Conservation (phyloP, 1,140 invertebrate genomes). For the Branchinecta lindahli region DNA sequence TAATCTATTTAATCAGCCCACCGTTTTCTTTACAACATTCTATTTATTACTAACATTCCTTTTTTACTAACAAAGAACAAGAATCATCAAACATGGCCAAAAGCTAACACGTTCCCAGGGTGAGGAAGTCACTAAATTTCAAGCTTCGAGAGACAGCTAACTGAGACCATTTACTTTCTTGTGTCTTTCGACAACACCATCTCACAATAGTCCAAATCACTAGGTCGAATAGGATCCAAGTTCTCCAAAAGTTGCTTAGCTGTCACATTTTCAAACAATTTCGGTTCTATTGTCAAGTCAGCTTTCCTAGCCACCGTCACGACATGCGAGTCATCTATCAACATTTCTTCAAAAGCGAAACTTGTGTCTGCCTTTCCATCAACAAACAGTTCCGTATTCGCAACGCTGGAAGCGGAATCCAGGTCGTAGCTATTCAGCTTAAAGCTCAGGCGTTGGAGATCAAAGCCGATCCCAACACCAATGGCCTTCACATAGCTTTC, state of each 20-base stretch:
- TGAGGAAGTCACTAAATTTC: no score
- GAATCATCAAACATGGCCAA: no score
- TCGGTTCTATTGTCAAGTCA: conserved; percentile 12
- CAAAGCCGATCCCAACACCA: conserved; percentile 63
- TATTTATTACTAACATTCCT: no score
- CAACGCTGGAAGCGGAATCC: conserved; percentile 34
- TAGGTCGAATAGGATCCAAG: conserved; percentile 34
- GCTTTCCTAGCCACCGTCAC: conserved; percentile 49
- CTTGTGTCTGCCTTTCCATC: conserved; percentile 40
- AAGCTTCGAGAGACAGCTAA: no score
- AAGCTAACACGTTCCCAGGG: no score
- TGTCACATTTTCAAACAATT: conserved; percentile 25
- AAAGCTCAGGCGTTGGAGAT: conserved; percentile 60
- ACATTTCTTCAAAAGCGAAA: conserved; percentile 75
- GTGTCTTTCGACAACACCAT: conserved; percentile 30
- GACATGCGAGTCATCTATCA: conserved; percentile 61
- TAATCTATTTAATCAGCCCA: no score
- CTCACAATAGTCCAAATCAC: conserved; percentile 39
- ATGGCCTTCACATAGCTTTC: conserved; percentile 86
- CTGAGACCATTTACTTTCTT: no score
- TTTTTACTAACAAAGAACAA: no score
- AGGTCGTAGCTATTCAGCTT: conserved; percentile 36
- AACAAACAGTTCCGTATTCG: conserved; percentile 50
- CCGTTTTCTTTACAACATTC: no score
- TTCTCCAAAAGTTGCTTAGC: conserved; percentile 41